Evolutionary conservation across 2,797 vertebrate genomes (phyloP).

Genomic region (Macroramphosus scolopax): DNA sequence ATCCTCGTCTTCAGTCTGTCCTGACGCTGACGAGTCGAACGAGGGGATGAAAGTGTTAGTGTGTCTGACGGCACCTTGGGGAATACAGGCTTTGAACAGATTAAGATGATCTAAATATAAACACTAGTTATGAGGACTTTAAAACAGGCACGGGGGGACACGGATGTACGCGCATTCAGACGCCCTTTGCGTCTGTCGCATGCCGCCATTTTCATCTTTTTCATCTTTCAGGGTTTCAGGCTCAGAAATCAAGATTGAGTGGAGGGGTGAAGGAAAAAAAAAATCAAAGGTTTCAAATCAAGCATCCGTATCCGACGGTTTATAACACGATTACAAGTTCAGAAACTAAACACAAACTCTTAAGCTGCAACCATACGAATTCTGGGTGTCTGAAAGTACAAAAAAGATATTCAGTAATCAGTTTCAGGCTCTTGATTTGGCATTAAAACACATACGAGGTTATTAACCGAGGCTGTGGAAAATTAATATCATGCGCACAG

Average conservation of each 20-base stretch:
- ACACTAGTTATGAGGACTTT: constrained; percentile 65
- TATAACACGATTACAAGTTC: constrained; percentile 24
- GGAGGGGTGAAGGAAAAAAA: background rate
- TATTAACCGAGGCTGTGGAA: background rate
- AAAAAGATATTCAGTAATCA: constrained; percentile 2
- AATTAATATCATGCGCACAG: background rate
- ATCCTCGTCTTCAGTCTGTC: constrained; percentile 9
- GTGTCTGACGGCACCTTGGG: constrained; percentile 27
- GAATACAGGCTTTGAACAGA: constrained; percentile 41
- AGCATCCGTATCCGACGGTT: constrained; percentile 9
- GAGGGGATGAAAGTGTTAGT: constrained; percentile 7
- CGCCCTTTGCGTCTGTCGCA: constrained; percentile 26
- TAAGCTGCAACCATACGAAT: background rate
- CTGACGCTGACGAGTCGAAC: constrained; percentile 10
- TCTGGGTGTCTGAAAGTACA: constrained; percentile 5
- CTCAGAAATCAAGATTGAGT: constrained; percentile 22
- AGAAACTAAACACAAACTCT: constrained; percentile 10
- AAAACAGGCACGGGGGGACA: constrained; percentile 39
- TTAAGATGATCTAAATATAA: constrained; percentile 67
- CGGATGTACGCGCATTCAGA: constrained; percentile 27
- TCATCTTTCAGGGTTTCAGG: constrained; percentile 24
- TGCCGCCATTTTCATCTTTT: constrained; percentile 33
- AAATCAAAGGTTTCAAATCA: constrained; percentile 18
- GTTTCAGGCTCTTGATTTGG: constrained; percentile 10
- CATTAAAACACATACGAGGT: background rate